Percentiles rank a stretch among this genome's conserved stretches.
Evolutionary conservation across 2,797 vertebrate genomes (phyloP).

Genomic region (Phrynocephalus guinanensis): DNA sequence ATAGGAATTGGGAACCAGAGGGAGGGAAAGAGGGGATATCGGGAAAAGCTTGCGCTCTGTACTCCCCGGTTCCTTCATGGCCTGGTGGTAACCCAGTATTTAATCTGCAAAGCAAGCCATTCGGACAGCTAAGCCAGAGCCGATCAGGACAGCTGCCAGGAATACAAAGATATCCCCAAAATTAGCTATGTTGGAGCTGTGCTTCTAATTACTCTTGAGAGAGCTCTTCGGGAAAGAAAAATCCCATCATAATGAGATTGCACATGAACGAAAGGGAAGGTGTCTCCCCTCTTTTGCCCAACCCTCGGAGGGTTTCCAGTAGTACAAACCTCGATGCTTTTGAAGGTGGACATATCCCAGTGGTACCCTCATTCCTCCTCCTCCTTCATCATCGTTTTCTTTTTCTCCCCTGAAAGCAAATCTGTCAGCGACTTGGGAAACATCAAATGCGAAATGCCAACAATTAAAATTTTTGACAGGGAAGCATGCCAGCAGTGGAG

Average conservation of each 20-base stretch:
- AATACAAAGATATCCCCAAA: conserved; percentile 52
- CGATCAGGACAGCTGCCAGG: conserved; percentile 58
- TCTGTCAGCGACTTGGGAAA: conserved; percentile 70
- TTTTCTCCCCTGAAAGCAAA: conserved; percentile 45
- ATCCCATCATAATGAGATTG: conserved; percentile 28
- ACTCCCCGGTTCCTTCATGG: neutral
- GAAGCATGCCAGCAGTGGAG: conserved; percentile 46
- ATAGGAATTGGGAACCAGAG: neutral
- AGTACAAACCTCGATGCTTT: conserved; percentile 51
- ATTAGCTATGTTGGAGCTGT: conserved; percentile 52
- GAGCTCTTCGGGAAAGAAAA: neutral
- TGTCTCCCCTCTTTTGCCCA: conserved; percentile 24
- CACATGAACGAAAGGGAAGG: neutral
- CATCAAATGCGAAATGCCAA: conserved; percentile 67
- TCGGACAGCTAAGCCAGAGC: conserved; percentile 57
- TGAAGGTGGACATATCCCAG: conserved; percentile 61
- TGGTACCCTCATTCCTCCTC: conserved; percentile 34
- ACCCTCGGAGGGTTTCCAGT: conserved; percentile 19
- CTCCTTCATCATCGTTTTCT: neutral
- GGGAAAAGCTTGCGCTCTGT: neutral
- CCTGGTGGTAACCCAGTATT: conserved; percentile 49
- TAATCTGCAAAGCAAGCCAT: conserved; percentile 55
- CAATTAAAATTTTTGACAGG: conserved; percentile 73
- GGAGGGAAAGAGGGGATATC: neutral
- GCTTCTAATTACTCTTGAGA: conserved; percentile 58